These are phyloP conservation scores for Tangara arthus DNA, from an alignment of 2,797 vertebrate genomes.

Conservation along the genomic window DNA sequence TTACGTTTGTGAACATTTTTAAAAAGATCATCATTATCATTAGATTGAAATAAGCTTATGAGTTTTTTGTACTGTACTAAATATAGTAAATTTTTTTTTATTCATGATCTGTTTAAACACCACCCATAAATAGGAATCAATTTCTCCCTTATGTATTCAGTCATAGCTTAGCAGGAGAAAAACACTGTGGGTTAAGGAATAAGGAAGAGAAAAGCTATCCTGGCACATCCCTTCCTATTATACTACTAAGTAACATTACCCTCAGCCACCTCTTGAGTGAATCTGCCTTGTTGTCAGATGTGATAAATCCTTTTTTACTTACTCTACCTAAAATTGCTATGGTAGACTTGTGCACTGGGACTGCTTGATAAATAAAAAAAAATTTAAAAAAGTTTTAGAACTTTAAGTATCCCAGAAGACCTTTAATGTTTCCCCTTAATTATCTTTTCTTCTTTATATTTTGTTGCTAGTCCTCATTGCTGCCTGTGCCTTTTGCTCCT, in stretches of 20 bases:
- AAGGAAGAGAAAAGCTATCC: neutral
- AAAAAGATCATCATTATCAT: neutral
- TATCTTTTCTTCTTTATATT: neutral
- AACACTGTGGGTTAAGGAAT: neutral
- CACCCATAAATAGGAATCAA: neutral
- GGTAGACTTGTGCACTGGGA: neutral
- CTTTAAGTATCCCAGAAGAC: neutral
- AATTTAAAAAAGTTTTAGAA: neutral
- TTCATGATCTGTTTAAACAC: neutral
- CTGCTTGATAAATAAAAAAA: neutral
- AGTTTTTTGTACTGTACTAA: neutral
- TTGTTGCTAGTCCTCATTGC: neutral
- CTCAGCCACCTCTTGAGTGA: neutral
- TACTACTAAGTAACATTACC: neutral
- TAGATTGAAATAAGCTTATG: neutral
- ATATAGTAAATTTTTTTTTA: neutral
- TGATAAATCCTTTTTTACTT: neutral
- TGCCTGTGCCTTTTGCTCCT: neutral
- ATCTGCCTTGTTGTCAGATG: neutral
- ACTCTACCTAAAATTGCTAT: neutral
- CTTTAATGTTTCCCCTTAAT: neutral
- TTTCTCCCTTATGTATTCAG: neutral
- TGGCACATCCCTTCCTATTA: neutral
- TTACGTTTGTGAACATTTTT: neutral
- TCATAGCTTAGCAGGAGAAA: neutral